Base-by-base conservation (phyloP, 2,888 invertebrate species). In the Apoderus coryli region DNA sequence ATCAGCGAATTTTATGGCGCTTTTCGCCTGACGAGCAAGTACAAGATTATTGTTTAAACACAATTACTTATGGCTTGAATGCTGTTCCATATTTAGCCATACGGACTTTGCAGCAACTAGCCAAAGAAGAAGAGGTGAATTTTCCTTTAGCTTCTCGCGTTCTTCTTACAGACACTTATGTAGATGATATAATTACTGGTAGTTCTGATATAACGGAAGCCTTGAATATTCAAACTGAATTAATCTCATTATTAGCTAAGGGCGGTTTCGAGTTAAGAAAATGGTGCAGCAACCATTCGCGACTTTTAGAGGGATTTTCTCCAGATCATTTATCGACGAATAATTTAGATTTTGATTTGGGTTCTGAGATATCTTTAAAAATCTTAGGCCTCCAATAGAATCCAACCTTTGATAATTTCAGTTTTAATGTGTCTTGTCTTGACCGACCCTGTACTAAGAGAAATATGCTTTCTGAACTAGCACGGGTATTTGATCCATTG, bases 1-100 rank as follows among this genome's bases (percentile, higher is more conserved):
- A 19, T 19, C 19, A 19, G 19, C 6, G n/a, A 19, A 19, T 19
- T 7, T 6, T 19, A 6, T 19, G 19, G 19, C 6, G 19, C 6
- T 19, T 19, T 19, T 19, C 19, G n/a, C n/a, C 19, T 19, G n/a
- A 19, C n/a, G 19, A 19, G n/a, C 19, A 6, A n/a, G 19, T 19
- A 7, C n/a, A 7, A n/a, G 19, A 19, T n/a, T 19, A 19, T 19
- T 19, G 19, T n/a, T 19, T 19, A 19, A 19, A 19, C n/a, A 19
- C 19, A 19, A n/a, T 19, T 19, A 19, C 19, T n/a, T 19, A 7
- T n/a, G 19, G 19, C n/a, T n/a, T 19, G 6, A 7, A 6, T 7
- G 6, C 19, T 7, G 6, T n/a, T n/a, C 19, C 19, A 19, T 19
- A 7, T 19, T n/a, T 19, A 7, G 19, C 19, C n/a, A 6, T 19